Base-by-base conservation (phyloP, 2,113 vertebrate genomes). In the Clinocottus analis region DNA sequence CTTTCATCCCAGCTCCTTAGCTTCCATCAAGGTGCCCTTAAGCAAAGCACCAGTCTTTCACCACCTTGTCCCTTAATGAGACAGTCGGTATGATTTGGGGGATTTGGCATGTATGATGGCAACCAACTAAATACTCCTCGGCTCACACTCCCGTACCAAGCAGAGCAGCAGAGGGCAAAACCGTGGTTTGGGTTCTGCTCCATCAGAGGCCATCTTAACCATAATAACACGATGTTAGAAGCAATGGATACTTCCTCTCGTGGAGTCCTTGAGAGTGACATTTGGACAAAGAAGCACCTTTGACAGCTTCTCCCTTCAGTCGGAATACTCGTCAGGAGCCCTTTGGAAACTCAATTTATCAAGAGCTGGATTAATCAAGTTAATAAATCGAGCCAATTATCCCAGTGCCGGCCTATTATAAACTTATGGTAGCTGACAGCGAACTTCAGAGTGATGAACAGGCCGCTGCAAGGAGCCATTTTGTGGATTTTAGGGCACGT, bases 381-480 rank as follows among this genome's bases (percentile, higher is more conserved):
- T 76, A 79, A 66, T 76, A 71, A 85, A 89, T 60, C 61, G 64
- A 53, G 70, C 31, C 80, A 82, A 84, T 89, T 84, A 84, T 75
- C 58, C 12, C 43, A 35, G 78, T 70, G 70, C 59, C 6, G 10
- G 66, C 35, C 71, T 37, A 78, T 83, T 83, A 75, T 65, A 58
- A 78, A 86, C 66, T 58, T 80, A 17, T 63, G 60, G 56, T 58
- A 37, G 58, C 67, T 83, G 83, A 67, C 83, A 80, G 77, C 29
- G 66, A 70, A 65, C 29, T 59, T 82, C 31, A 79, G 62, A 73
- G 45, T 43, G 87, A 84, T 59, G 59, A 75, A 8, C 81, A 82
- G 61, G 65, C 51, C 64, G 23, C 29, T n/a, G 72, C 62, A 43
- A 56, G 0, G 5, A 77, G 77, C 25, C 17, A 14, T 33, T 49